Evolutionary conservation across 2,888 invertebrate species (phyloP), one percentile per base, ranked within the genome.

Genomic region (Lithophane socia): DNA sequence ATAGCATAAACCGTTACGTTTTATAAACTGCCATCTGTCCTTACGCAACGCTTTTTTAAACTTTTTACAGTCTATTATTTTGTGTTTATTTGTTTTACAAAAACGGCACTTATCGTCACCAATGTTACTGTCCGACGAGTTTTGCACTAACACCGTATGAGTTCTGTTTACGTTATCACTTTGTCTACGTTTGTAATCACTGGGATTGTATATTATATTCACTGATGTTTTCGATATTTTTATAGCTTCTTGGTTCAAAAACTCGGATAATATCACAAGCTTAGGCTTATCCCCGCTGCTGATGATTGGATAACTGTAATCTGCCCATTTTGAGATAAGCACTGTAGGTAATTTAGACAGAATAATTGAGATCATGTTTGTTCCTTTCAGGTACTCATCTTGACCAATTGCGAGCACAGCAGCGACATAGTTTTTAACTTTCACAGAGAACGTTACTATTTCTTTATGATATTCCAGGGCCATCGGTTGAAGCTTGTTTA

Each of bases 211-310:
- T 54, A 54, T 54, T 54, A 54, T 9, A 54, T 54, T 54, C 54
- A 56, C n/a, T n/a, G 56, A 56, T 56, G 56, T 56, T 56, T 56
- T 56, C 56, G 56, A 56, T 56, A 56, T n/a, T 56, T 56, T 56
- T n/a, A 56, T 56, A 56, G 56, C 56, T 56, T 56, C 56, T n/a
- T n/a, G 56, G 56, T 56, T 56, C 21, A 56, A 56, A 56, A 56
- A 56, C 56, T 56, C 56, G n/a, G 56, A 56, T 56, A 56, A 56
- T 56, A 56, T 56, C 21, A 56, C 56, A 56, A 56, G 56, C n/a
- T n/a, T 56, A 21, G 56, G 56, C 56, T 56, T n/a, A n/a, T 56
- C 56, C 21, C n/a, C 56, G 56, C 56, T 56, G 56, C 56, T 56
- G 56, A 56, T 56, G 10, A 56, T 56, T 56, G 56, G 56, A 56